phyloP scores from a whole-genome alignment of 1,140 invertebrate genomes.

The Chironomus striatipennis region DNA sequence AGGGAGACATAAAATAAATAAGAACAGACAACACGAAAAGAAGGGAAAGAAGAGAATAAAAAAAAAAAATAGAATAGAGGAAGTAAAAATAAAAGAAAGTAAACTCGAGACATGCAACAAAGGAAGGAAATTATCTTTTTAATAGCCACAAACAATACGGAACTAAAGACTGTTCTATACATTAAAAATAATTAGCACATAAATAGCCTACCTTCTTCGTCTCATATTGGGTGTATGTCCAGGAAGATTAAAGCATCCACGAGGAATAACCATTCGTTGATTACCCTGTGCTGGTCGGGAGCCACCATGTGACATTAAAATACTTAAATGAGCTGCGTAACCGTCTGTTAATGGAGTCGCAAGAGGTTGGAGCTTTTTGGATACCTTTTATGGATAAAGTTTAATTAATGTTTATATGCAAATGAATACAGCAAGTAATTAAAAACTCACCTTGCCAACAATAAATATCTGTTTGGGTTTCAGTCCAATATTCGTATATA shows the following conservation, averaged over 20 bases:
- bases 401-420: neutral
- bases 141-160: neutral
- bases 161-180: neutral
- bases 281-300: slow-evolving; percentile 89
- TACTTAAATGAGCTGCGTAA: slow-evolving; percentile 81
- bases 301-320: slow-evolving; percentile 67
- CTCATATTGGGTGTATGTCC: slow-evolving; percentile 59
- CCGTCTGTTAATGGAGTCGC: slow-evolving; percentile 72
- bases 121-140: neutral
- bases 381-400: slow-evolving; percentile 37
- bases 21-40: neutral
- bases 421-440: neutral
- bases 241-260: slow-evolving; percentile 74
- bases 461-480: slow-evolving; percentile 87
- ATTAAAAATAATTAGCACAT: neutral
- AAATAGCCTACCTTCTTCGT: slow-evolving; percentile 32
- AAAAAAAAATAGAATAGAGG: neutral
- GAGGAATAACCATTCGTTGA: slow-evolving; percentile 86
- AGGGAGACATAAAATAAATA: neutral
- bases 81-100: neutral
- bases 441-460: slow-evolving; percentile 67
- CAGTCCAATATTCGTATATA: slow-evolving; percentile 84
- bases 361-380: slow-evolving; percentile 76
- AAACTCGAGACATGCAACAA: neutral
- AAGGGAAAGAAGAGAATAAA: neutral